Evolutionary conservation across 2,888 invertebrate genomes (phyloP).

Genomic region (Arge pagana): DNA sequence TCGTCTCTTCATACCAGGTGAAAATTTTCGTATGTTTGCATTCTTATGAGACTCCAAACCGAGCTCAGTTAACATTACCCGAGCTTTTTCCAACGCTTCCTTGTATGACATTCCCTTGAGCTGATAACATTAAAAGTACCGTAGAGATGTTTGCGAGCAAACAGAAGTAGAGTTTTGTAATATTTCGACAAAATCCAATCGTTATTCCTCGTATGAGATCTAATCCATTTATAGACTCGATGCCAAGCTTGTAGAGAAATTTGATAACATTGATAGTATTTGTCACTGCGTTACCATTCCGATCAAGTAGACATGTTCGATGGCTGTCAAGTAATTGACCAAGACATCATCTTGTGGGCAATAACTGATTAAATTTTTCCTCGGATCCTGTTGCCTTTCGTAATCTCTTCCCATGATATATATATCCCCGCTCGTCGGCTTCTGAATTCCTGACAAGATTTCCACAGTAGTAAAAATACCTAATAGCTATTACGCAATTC

Average conservation of each 20-base stretch:
- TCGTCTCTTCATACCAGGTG: conserved; percentile 27
- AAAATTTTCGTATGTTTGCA: conserved; percentile 19
- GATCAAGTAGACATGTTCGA: conserved; percentile 32
- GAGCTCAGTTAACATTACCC: conserved; percentile 26
- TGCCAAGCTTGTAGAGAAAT: too few relatives aligned
- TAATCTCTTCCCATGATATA: conserved; percentile 31
- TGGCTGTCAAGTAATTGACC: conserved; percentile 31
- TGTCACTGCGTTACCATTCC: conserved; percentile 40
- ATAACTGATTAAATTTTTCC: conserved; percentile 28
- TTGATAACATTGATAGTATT: too few relatives aligned
- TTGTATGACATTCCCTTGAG: conserved; percentile 31
- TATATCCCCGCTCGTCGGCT: conserved; percentile 29
- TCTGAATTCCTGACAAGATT: conserved; percentile 30
- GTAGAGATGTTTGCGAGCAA: not conserved
- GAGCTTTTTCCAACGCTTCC: conserved; percentile 25
- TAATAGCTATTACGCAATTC: not conserved
- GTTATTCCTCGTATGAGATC: too few relatives aligned
- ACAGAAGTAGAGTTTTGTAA: not conserved
- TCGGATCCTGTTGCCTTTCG: conserved; percentile 7
- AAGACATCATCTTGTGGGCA: conserved; percentile 37
- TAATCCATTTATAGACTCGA: too few relatives aligned
- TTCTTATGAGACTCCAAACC: conserved; percentile 26
- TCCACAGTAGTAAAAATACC: not conserved
- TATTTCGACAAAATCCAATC: too few relatives aligned
- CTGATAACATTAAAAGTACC: conserved; percentile 18